phyloP scores from a whole-genome alignment of 2,797 vertebrate species.

The Simalia tracyae region DNA sequence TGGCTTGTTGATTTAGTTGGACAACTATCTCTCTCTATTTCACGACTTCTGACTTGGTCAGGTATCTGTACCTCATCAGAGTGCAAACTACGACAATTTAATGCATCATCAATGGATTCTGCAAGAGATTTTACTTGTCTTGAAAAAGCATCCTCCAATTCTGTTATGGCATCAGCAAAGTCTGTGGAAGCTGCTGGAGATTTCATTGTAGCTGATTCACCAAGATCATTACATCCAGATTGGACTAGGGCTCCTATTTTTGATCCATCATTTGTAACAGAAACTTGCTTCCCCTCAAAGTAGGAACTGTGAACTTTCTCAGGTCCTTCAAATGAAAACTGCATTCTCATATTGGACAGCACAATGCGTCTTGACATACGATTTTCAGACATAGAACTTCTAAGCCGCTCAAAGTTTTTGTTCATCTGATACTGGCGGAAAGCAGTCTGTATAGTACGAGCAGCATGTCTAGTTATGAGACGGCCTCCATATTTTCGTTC shows the following conservation, averaged over 20 bases:
- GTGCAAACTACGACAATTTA: slow-evolving; percentile 93
- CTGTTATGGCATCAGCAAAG: slow-evolving; percentile 92
- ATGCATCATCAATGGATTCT: slow-evolving; percentile 94
- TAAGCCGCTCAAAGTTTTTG: slow-evolving; percentile 96
- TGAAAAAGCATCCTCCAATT: slow-evolving; percentile 96
- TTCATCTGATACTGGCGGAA: slow-evolving; percentile 99
- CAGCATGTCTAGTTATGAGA: slow-evolving; percentile 96
- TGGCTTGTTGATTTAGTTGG: slow-evolving; percentile 77
- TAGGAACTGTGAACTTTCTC: slow-evolving; percentile 98
- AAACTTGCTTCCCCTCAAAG: slow-evolving; percentile 95
- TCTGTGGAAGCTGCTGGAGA: slow-evolving; percentile 83
- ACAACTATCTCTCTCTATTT: slow-evolving; percentile 79
- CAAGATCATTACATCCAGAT: slow-evolving; percentile 81
- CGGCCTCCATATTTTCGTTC: slow-evolving; percentile 98
- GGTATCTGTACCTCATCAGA: slow-evolving; percentile 81
- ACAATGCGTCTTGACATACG: slow-evolving; percentile 97
- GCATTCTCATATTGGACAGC: slow-evolving; percentile 99
- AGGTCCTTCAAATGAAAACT: slow-evolving; percentile 98
- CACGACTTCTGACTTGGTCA: slow-evolving; percentile 72
- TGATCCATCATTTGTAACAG: slow-evolving; percentile 84
- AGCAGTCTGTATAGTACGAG: slow-evolving; percentile 96
- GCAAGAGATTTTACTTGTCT: slow-evolving; percentile 96
- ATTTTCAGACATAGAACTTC: slow-evolving; percentile 99
- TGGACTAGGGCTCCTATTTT: slow-evolving; percentile 83
- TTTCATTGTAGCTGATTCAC: slow-evolving; percentile 79